Conservation (phyloP, 2,888 invertebrate species). For the Bugulina stolonifera region DNA sequence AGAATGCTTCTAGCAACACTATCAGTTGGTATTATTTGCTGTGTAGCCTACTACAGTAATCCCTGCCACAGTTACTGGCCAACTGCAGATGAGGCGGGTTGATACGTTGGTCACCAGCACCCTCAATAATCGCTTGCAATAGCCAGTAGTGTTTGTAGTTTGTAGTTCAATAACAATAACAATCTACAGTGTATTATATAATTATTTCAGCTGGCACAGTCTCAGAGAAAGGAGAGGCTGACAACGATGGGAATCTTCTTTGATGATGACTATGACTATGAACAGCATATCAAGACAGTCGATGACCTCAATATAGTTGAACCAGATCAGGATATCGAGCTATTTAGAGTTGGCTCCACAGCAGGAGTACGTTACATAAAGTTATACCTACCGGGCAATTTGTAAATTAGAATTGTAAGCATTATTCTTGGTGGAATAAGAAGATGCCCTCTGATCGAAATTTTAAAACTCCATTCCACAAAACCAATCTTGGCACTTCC, state of each 20-base stretch:
- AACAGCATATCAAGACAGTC: slow-evolving; percentile 70
- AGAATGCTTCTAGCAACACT: too few relatives aligned
- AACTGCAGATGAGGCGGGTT: too few relatives aligned
- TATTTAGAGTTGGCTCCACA: slow-evolving; percentile 12
- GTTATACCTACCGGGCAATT: too few relatives aligned
- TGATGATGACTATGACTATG: slow-evolving; percentile 90
- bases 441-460: too few relatives aligned
- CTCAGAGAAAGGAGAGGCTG: slow-evolving; percentile 55
- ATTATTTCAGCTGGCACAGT: not conserved
- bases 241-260: slow-evolving; percentile 83
- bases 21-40: too few relatives aligned
- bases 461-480: too few relatives aligned
- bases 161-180: not conserved
- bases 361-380: slow-evolving; percentile 3
- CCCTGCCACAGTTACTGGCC: too few relatives aligned
- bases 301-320: slow-evolving; percentile 34
- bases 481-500: too few relatives aligned
- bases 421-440: too few relatives aligned
- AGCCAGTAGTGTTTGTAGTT: not conserved
- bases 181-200: not conserved
- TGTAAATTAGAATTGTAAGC: too few relatives aligned
- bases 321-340: slow-evolving; percentile 27
- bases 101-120: not conserved
- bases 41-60: too few relatives aligned
- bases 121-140: not conserved